Evolutionary conservation across 2,797 vertebrate species (phyloP).

Genomic region (Etheostoma nigrum): DNA sequence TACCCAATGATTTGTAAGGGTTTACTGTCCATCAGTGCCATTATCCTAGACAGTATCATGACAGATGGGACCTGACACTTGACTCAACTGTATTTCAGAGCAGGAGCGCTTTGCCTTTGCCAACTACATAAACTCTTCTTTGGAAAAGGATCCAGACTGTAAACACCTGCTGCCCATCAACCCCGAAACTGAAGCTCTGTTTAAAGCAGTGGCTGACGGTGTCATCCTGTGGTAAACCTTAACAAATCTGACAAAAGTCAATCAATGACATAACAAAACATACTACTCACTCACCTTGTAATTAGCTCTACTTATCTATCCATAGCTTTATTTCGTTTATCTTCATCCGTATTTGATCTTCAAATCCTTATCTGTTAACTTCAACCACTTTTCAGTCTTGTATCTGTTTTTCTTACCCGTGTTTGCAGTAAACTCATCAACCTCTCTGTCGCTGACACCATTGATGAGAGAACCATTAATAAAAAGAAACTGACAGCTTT

Average conservation of each 20-base stretch:
- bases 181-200: conserved; percentile 91
- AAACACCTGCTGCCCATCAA: conserved; percentile 91
- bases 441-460: conserved; percentile 95
- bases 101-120: conserved; percentile 97
- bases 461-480: conserved; percentile 97
- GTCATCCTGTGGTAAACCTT: conserved; percentile 93
- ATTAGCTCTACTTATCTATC: background rate
- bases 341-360: background rate
- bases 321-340: background rate
- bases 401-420: background rate
- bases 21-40: background rate
- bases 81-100: conserved; percentile 82
- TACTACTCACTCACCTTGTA: background rate
- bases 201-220: conserved; percentile 92
- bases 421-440: conserved; percentile 96
- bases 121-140: conserved; percentile 95
- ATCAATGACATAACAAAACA: background rate
- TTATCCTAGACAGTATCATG: background rate
- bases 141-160: conserved; percentile 93
- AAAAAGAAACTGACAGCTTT: conserved; percentile 96
- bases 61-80: background rate
- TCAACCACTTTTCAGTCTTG: background rate
- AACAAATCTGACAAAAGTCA: background rate
- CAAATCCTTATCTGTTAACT: background rate
- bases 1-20: background rate